Evolutionary conservation across 2,888 invertebrate species (phyloP).

Genomic region (Acrobeloides nanus): DNA sequence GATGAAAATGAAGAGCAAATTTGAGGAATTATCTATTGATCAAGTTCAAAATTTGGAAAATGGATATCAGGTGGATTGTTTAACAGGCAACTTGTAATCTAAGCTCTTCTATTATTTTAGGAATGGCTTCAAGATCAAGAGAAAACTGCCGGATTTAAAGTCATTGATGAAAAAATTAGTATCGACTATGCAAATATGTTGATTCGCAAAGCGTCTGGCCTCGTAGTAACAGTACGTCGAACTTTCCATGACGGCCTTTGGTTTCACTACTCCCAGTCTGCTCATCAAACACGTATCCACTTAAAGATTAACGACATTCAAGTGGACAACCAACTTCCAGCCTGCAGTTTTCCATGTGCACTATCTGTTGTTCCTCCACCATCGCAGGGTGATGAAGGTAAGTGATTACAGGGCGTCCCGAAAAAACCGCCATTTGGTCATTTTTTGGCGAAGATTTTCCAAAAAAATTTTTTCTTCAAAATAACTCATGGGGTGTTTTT

Average conservation of each 20-base stretch:
- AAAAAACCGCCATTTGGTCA: too few relatives aligned
- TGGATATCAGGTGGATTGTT: too few relatives aligned
- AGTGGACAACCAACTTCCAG: slow-evolving; percentile 81
- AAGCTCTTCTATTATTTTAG: too few relatives aligned
- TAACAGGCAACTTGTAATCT: too few relatives aligned
- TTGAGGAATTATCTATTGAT: slow-evolving; percentile 62
- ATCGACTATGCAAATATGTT: slow-evolving; percentile 69
- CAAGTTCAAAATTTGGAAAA: slow-evolving; percentile 36
- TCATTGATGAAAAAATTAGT: slow-evolving; percentile 8
- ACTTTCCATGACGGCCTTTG: slow-evolving; percentile 62
- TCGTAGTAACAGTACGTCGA: slow-evolving; percentile 31
- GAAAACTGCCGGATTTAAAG: background rate
- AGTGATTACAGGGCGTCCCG: too few relatives aligned
- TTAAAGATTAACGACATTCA: slow-evolving; percentile 75
- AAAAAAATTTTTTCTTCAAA: too few relatives aligned
- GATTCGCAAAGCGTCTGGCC: slow-evolving; percentile 21
- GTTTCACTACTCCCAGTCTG: slow-evolving; percentile 74
- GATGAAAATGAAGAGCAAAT: slow-evolving; percentile 69
- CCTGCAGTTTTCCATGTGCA: slow-evolving; percentile 86
- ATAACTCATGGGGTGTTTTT: too few relatives aligned
- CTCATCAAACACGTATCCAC: slow-evolving; percentile 80
- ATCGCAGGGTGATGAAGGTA: slow-evolving; percentile 79
- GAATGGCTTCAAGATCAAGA: slow-evolving; percentile 27
- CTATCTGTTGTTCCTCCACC: slow-evolving; percentile 90
- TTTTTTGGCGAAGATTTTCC: too few relatives aligned